Evolutionary conservation across 2,888 invertebrate genomes (phyloP), one percentile per base, ranked within the genome.

Genomic region (Tuta absoluta): DNA sequence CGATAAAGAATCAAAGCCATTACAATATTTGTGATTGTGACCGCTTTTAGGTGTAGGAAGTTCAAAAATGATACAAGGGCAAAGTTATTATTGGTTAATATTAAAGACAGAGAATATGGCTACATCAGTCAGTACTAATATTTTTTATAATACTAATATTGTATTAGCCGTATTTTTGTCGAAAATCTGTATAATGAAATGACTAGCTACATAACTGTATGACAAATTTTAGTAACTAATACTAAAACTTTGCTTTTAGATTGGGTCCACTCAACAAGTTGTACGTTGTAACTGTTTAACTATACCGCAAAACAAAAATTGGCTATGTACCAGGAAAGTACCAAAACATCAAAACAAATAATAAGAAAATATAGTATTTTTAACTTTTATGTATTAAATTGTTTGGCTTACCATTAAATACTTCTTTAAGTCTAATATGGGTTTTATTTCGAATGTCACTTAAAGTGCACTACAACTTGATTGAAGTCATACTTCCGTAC

Each of bases 401-500:
- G 56, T 76, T 66, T 66, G 70, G 69, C 76, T 74, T 73, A 76
- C 63, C 61, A 66, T 67, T 68, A 71, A 72, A 60, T 48, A 33
- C 28, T 45, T 19, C 19, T 59, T 51, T 45, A 48, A 63, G 62
- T 37, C 37, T 38, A 17, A 53, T 59, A 24, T 63, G 11, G 33
- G 19, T 38, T 21, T 49, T 53, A 53, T 23, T 53, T 53, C 51
- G 14, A 23, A 28, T 64, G 66, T 86, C 78, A 90, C 75, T 92
- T 92, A 75, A 82, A 92, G 80, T 92, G 89, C 61, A 90, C 89
- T 76, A 79, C 77, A 59, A 92, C 77, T 81, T 91, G 91, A 72
- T 90, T 91, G 68, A 84, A 88, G 74, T 92, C 91, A 80, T 95
- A 95, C 80, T 94, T 94, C 65, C 95, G 86, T 62, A 95, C 87